These are phyloP conservation scores for Caenorhabditis wallacei DNA, from an alignment of 2,888 invertebrate genomes.

Conservation along the genomic window DNA sequence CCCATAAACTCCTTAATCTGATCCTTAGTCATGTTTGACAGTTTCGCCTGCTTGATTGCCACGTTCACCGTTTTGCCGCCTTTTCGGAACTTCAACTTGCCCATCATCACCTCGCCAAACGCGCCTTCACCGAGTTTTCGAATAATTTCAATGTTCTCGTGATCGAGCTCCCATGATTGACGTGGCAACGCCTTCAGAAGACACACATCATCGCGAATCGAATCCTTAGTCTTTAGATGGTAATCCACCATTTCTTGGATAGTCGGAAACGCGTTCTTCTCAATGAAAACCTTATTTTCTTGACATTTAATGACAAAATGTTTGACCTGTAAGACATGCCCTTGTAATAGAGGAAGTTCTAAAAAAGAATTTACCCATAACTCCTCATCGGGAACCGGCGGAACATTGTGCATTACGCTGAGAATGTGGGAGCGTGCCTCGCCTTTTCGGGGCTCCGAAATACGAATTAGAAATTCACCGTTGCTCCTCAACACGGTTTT, in stretches of 20 bases:
- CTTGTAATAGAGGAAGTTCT: neutral
- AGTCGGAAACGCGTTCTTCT: conserved; percentile 48
- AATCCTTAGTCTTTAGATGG: conserved; percentile 52
- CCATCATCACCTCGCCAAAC: conserved; percentile 74
- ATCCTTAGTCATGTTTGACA: conserved; percentile 71
- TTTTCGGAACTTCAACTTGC: conserved; percentile 43
- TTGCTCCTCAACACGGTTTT: conserved; percentile 29
- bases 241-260: conserved; percentile 64
- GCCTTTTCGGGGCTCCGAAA: conserved; percentile 42
- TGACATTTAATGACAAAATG: conserved; percentile 68
- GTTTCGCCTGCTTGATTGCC: conserved; percentile 72
- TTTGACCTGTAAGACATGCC: conserved; percentile 47
- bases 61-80: conserved; percentile 53
- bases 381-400: conserved; percentile 23
- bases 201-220: conserved; percentile 20
- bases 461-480: conserved; percentile 48
- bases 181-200: conserved; percentile 58
- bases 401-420: conserved; percentile 42
- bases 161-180: conserved; percentile 74
- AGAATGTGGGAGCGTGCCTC: conserved; percentile 19
- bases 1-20: conserved; percentile 80
- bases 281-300: conserved; percentile 59
- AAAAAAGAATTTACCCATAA: conserved; percentile 23
- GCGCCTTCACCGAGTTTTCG: conserved; percentile 78
- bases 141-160: conserved; percentile 69